These are phyloP conservation scores for Peromyscus californicus DNA, from an alignment of 2,113 vertebrate species.

Conservation along the genomic window DNA sequence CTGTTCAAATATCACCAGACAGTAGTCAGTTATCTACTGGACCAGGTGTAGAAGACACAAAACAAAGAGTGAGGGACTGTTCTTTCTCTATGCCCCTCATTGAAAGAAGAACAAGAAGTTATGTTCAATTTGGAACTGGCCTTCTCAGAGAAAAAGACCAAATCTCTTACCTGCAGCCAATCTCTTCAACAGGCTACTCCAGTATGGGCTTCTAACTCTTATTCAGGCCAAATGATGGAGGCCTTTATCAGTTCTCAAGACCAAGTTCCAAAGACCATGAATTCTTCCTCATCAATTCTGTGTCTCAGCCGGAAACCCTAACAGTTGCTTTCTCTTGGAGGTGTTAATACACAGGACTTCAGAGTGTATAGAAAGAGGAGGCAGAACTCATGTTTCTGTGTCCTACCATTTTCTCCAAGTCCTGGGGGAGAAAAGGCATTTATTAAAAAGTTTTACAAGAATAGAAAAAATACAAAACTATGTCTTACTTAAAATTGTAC, in stretches of 20 bases:
- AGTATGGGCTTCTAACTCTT: not conserved
- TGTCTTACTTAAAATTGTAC: not conserved
- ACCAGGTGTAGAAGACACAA: not conserved
- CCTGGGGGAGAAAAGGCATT: not conserved
- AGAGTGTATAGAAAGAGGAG: not conserved
- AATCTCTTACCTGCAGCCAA: not conserved
- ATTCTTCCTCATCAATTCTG: not conserved
- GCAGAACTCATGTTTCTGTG: not conserved
- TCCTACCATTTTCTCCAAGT: not conserved
- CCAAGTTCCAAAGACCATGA: not conserved
- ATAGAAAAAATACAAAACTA: not conserved
- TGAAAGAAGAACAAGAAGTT: not conserved
- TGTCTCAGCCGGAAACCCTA: not conserved
- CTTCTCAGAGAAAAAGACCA: not conserved
- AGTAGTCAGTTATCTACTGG: not conserved
- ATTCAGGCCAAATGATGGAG: not conserved
- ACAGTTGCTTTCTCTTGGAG: not conserved
- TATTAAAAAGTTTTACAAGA: not conserved
- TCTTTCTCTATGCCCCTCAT: not conserved
- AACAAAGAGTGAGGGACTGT: not conserved
- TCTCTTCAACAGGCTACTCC: not conserved
- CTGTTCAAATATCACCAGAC: not conserved
- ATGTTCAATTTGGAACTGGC: not conserved
- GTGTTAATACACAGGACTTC: not conserved
- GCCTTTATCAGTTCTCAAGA: not conserved